These are phyloP conservation scores for Grammomys surdaster DNA, from an alignment of 2,113 vertebrate species.

Conservation along the genomic window DNA sequence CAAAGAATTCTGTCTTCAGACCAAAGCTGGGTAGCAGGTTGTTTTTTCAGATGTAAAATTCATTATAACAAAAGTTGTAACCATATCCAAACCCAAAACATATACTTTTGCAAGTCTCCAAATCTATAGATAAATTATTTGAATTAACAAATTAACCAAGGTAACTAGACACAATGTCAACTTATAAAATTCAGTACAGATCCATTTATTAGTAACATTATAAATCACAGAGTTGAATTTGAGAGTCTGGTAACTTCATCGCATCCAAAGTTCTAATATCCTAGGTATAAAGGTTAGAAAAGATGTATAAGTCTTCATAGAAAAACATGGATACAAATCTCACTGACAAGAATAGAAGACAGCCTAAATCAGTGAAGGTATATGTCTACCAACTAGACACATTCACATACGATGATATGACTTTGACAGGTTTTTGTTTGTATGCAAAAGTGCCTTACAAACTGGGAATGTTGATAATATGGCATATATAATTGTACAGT, in stretches of 20 bases:
- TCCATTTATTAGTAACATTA: neutral
- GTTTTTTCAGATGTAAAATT: neutral
- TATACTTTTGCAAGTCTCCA: neutral
- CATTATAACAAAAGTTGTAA: neutral
- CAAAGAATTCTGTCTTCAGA: neutral
- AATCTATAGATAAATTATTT: neutral
- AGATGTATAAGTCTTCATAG: neutral
- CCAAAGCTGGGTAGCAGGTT: neutral
- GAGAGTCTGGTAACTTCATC: neutral
- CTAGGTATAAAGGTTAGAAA: neutral
- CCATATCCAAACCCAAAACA: neutral
- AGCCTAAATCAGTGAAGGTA: neutral
- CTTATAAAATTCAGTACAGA: neutral
- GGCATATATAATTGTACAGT: neutral
- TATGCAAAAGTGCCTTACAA: neutral
- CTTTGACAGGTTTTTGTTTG: neutral
- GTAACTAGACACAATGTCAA: neutral
- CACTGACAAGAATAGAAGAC: neutral
- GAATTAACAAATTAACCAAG: constrained; percentile 29
- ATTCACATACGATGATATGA: neutral
- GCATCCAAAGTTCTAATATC: neutral
- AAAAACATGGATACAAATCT: neutral
- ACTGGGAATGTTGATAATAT: neutral
- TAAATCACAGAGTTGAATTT: neutral
- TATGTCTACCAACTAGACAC: neutral